Conservation (phyloP, 2,113 vertebrate genomes). For the Xenus cinereus region DNA sequence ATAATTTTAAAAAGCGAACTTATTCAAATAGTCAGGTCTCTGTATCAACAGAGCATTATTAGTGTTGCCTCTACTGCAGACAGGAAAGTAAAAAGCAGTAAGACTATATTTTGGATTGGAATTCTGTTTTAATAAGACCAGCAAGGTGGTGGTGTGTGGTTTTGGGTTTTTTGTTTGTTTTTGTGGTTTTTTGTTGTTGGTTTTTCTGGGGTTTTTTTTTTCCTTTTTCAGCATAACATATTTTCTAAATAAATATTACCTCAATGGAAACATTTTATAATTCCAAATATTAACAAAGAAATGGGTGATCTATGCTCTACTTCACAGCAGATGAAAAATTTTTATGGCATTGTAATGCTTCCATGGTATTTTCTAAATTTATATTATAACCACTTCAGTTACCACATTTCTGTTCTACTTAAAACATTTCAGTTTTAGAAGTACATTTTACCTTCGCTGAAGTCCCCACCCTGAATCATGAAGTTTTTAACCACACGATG, state of each 20-base stretch:
- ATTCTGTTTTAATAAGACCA: neutral
- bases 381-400: accelerated
- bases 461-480: slow-evolving; percentile 99
- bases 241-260: neutral
- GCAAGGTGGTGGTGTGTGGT: neutral
- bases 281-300: neutral
- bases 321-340: neutral
- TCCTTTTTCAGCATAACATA: too few species aligned
- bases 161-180: too few species aligned
- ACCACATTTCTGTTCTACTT: neutral
- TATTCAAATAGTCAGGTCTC: neutral
- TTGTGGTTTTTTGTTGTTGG: too few species aligned
- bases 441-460: slow-evolving; percentile 89
- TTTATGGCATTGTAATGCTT: neutral
- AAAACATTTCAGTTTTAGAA: neutral
- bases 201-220: too few species aligned
- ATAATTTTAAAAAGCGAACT: neutral
- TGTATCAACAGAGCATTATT: neutral
- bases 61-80: neutral
- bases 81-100: neutral
- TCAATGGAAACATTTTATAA: neutral
- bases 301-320: neutral
- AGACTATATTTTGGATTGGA: neutral
- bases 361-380: neutral
- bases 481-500: slow-evolving; percentile 99